Base-by-base conservation (phyloP, 2,888 invertebrate genomes). In the Pycnomerus fuliginosus region DNA sequence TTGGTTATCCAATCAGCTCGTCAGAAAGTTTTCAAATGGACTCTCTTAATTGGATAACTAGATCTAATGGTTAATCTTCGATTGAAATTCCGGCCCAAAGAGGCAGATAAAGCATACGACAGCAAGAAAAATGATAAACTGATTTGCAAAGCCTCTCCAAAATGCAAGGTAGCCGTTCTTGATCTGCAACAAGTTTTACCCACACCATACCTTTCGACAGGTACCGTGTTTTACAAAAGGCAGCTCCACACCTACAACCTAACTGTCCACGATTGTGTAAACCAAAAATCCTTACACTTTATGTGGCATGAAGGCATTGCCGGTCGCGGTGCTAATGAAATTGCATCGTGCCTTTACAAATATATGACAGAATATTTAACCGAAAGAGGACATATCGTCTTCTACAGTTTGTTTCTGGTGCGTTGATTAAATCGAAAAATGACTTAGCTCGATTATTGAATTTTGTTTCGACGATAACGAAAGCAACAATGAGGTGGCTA, bases 221-320 rank as follows among this genome's bases (percentile, higher is more conserved):
- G 29, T 12, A 14, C 29, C 14, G 27, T 33, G 2, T 54, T 35
- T 25, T 54, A 50, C 28, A 28, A 16, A 11, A 15, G 41, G 7
- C 45, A 44, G 25, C 15, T 50, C 2, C 37, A 36, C 20, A 48
- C 32, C 5, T 50, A 47, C 16, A 50, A 47, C 16, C 17, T 49
- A 3, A 47, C 42, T 2, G 34, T 44, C 7, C 44, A 44, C 16
- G 10, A 39, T 7, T 39, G 39, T n/a, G 3, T 13, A 7, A 16
- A 28, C 12, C 24, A 23, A 17, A 22, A 32, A n/a, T 32, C 24
- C 3, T 14, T 2, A 7, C 53, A 56, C 32, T 60, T 43, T 38
- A 50, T 57, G 47, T 60, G 55, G 58, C 43, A 40, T 24, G 32
- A 40, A 15, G 22, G 24, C 3, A 36, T 48, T n/a, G 57, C 41